Evolutionary conservation across 2,113 vertebrate species (phyloP).

Genomic region (Myrmophylax atrothorax): DNA sequence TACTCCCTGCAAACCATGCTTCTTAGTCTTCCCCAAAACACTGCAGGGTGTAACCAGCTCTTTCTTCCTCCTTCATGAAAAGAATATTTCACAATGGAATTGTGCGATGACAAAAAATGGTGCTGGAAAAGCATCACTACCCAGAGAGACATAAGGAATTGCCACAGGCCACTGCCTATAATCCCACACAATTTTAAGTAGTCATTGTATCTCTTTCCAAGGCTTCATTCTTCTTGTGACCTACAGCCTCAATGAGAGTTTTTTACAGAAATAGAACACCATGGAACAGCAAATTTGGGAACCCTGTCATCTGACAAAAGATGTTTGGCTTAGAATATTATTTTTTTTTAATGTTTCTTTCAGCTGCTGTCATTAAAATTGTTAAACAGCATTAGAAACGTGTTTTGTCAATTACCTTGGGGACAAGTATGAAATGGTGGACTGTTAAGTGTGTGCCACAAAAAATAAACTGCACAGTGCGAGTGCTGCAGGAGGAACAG

Average conservation of each 20-base stretch:
- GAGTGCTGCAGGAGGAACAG: not conserved
- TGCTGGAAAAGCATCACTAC: constrained; percentile 46
- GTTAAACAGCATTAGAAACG: not conserved
- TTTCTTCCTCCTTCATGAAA: constrained; percentile 54
- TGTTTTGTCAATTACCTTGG: constrained; percentile 25
- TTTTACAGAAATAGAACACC: not conserved
- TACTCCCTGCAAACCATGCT: constrained; percentile 38
- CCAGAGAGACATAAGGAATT: constrained; percentile 46
- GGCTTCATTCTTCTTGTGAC: constrained; percentile 52
- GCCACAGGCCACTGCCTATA: constrained; percentile 45
- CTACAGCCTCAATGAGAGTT: constrained; percentile 24
- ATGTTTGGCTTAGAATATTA: not conserved
- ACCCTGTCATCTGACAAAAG: not conserved
- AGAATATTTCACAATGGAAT: constrained; percentile 57
- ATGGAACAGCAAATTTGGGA: not conserved
- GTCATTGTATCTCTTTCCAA: constrained; percentile 35
- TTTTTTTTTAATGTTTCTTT: not conserved
- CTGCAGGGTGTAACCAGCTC: constrained; percentile 34
- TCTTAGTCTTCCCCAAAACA: constrained; percentile 60
- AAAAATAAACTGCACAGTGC: not conserved
- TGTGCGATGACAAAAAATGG: constrained; percentile 18
- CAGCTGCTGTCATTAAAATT: not conserved
- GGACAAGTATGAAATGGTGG: not conserved
- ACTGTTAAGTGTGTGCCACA: not conserved
- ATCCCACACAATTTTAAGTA: constrained; percentile 51